phyloP scores from a whole-genome alignment of 2,797 vertebrate species.

The Eutrigla gurnardus region DNA sequence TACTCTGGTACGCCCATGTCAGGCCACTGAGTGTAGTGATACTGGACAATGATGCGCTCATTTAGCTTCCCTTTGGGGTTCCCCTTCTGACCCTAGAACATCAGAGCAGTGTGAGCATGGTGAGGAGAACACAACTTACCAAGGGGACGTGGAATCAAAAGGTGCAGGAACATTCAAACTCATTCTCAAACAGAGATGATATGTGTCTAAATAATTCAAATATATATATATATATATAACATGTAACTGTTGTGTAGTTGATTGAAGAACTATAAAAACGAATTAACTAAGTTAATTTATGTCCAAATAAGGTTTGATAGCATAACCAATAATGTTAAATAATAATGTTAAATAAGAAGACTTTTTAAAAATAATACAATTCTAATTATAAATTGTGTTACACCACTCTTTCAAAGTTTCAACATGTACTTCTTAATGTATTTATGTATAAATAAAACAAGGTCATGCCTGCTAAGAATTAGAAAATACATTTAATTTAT shows the following conservation, averaged over 20 bases:
- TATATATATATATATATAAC: neutral
- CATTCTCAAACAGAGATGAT: neutral
- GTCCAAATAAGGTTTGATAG: no score
- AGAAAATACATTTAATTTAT: neutral
- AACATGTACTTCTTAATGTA: neutral
- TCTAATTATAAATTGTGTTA: neutral
- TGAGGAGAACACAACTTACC: neutral
- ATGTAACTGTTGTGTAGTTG: neutral
- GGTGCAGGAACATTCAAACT: neutral
- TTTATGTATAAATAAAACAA: neutral
- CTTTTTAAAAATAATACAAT: neutral
- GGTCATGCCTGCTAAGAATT: neutral
- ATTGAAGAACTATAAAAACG: neutral
- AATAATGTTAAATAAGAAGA: no score
- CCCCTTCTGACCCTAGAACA: slow-evolving; percentile 90
- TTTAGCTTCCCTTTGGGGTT: slow-evolving; percentile 93
- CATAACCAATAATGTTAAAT: no score
- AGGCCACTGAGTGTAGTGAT: slow-evolving; percentile 99
- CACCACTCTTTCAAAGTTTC: neutral
- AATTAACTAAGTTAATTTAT: no score
- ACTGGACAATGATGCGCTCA: slow-evolving; percentile 92
- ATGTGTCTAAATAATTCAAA: neutral
- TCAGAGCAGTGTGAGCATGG: slow-evolving; percentile 16
- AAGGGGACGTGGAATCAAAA: neutral
- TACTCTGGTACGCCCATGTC: slow-evolving; percentile 99